phyloP scores from a whole-genome alignment of 2,888 invertebrate genomes.

The Metacarcinus magister region DNA sequence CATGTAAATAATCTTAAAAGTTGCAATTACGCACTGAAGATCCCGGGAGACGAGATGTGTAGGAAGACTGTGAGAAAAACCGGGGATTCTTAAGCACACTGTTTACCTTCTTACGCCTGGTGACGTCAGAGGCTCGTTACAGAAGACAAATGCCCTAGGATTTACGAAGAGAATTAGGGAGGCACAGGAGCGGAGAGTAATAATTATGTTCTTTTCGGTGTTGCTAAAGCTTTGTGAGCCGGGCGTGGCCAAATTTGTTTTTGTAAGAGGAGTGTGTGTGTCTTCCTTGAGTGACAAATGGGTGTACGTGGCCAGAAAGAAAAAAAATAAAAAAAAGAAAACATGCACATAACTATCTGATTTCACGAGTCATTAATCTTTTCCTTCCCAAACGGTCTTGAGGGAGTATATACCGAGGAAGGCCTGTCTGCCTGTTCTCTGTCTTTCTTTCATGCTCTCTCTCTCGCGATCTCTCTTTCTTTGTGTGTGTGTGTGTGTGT shows the following conservation, averaged over 20 bases:
- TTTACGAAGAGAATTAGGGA: background rate
- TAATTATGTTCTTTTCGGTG: conserved; percentile 35
- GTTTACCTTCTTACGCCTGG: conserved; percentile 52
- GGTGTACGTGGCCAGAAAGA: background rate
- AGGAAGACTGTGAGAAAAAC: background rate
- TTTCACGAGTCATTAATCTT: conserved; percentile 39
- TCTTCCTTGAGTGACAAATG: conserved; percentile 18
- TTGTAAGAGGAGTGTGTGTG: background rate
- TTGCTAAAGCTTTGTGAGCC: background rate
- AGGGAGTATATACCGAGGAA: background rate
- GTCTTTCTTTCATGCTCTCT: background rate
- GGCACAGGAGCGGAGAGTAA: background rate
- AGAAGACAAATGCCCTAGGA: conserved; percentile 49
- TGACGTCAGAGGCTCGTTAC: conserved; percentile 53
- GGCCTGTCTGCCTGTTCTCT: background rate
- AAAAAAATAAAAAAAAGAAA: background rate
- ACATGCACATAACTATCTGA: background rate
- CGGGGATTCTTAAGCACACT: conserved; percentile 18
- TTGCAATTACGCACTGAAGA: background rate
- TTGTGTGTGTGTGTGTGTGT: too few species aligned
- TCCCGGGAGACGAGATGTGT: background rate
- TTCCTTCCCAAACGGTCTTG: conserved; percentile 14
- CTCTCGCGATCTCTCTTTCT: conserved; percentile 42
- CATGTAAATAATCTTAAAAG: background rate
- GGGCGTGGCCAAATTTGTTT: conserved; percentile 18